Base-by-base conservation (phyloP, 1,140 invertebrate species). In the Papilio polytes region DNA sequence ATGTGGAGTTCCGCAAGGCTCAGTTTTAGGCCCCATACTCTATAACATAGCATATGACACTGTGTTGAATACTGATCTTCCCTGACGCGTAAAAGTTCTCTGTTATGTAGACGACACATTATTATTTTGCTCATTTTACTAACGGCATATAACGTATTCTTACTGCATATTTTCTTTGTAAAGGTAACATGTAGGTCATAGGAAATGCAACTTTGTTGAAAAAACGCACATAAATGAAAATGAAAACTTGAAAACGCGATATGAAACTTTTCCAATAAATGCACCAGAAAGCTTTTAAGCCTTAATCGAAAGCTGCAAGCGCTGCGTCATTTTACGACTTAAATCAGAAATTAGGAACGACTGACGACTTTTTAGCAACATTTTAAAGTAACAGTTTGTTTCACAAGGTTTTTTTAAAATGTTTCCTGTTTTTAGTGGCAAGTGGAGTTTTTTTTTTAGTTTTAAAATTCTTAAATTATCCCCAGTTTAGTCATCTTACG, bases 281-380 rank as follows among this genome's bases (percentile, higher is more conserved):
- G 76, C 51, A 78, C 76, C 76, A 56, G 76, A 78, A 78, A 78
- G 26, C 76, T 78, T 78, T 78, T 78, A 78, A 78, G 76, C 76
- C 31, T 78, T 78, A 63, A 78, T 78, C 51, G 76, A 78, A 78
- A 78, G 53, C 76, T 56, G 26, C 76, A 31, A 59, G 51, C 31
- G 26, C 22, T n/a, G 48, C 48, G 51, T 56, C 26, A 22, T 78
- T 59, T 78, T 59, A 31, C 36, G 59, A 15, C 63, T 70, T 18
- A 59, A 78, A 36, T 56, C 31, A 78, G n/a, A 78, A 78, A 78
- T 59, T 78, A 78, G 20, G 53, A 59, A 78, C 26, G 31, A n/a
- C 51, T 59, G 51, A 26, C 18, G 48, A 59, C n/a, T 78, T 22
- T 63, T 78, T 53, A 36, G 46, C 13, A 56, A 53, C 41, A 77